Percentiles rank a stretch among this genome's conserved stretches.
Evolutionary conservation across 2,888 invertebrate genomes (phyloP).

Genomic region (Drosophila engyochracea): DNA sequence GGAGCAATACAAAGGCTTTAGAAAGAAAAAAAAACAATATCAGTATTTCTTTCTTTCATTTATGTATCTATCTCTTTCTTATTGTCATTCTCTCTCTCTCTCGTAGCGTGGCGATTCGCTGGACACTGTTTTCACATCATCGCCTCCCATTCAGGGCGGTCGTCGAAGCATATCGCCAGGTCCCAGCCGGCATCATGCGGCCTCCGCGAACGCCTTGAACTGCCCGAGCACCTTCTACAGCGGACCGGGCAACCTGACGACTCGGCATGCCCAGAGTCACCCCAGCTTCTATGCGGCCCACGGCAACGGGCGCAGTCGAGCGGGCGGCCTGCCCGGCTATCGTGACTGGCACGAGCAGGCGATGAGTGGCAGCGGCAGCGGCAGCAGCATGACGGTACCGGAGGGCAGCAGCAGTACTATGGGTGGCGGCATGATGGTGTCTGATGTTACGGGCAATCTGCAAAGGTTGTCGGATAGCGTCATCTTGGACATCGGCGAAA

Average conservation of each 20-base stretch:
- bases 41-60: neutral
- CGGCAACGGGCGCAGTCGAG: conserved; percentile 55
- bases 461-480: conserved; percentile 85
- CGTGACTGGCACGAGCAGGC: conserved; percentile 66
- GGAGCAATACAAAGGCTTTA: neutral
- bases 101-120: conserved; percentile 89
- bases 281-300: conserved; percentile 65
- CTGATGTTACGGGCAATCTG: conserved; percentile 85
- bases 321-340: conserved; percentile 35
- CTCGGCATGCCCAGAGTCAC: conserved; percentile 71
- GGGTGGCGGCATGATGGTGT: conserved; percentile 64
- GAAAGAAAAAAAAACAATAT: neutral
- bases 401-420: conserved; percentile 1
- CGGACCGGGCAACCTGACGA: conserved; percentile 61
- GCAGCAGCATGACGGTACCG: conserved; percentile 12
- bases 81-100: neutral
- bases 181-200: conserved; percentile 68
- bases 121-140: conserved; percentile 89
- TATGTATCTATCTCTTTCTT: neutral
- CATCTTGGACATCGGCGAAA: conserved; percentile 83
- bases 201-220: conserved; percentile 69
- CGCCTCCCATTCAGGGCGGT: conserved; percentile 85
- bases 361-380: conserved; percentile 19
- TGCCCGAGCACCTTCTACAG: conserved; percentile 65
- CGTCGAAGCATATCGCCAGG: conserved; percentile 78